Percentiles rank a stretch among this genome's conserved stretches.
Conservation (phyloP, 2,888 invertebrate genomes). For the Macrophya annulata region DNA sequence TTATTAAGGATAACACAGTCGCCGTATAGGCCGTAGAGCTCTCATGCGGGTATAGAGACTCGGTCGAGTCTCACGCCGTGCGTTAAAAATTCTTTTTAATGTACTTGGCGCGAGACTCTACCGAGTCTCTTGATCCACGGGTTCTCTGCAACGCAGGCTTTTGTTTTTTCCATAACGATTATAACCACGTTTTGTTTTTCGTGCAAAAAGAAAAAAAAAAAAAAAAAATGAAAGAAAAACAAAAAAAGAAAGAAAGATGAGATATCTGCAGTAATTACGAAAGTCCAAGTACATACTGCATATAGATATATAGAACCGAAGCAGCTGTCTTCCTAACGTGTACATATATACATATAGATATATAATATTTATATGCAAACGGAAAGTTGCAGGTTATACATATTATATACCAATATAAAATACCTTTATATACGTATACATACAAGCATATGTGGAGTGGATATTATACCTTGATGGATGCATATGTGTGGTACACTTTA, state of each 20-base stretch:
- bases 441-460: neutral
- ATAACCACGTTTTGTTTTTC: neutral
- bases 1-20: too few species aligned
- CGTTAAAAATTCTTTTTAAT: too few species aligned
- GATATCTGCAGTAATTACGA: neutral
- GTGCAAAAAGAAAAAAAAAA: neutral
- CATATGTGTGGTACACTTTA: neutral
- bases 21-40: too few species aligned
- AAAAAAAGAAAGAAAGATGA: neutral
- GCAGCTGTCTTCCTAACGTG: neutral
- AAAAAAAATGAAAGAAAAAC: neutral
- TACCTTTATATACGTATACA: neutral
- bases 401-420: neutral
- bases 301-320: neutral
- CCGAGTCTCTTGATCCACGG: too few species aligned
- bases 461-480: neutral
- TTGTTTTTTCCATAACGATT: slow-evolving; percentile 17
- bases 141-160: slow-evolving; percentile 11
- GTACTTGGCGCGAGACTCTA: too few species aligned
- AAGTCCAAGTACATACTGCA: neutral
- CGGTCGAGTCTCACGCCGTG: too few species aligned
- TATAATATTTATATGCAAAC: slow-evolving; percentile 1
- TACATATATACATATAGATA: neutral
- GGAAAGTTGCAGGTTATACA: neutral
- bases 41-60: too few species aligned